Base-by-base conservation (phyloP, 2,113 vertebrate genomes). In the Nymphicus hollandicus region DNA sequence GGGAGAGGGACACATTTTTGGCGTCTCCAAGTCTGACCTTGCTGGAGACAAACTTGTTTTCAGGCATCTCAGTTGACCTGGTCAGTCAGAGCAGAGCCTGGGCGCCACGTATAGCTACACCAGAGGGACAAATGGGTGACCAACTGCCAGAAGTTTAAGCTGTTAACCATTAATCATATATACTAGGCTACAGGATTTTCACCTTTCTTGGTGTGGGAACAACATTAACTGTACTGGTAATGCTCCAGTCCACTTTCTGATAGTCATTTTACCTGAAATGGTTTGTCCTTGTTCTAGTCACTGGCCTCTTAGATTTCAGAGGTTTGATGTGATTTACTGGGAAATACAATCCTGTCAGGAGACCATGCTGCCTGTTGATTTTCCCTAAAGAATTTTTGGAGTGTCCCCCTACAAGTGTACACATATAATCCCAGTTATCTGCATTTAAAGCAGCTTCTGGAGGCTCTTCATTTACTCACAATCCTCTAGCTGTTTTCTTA, bases 401-500 rank as follows among this genome's bases (percentile, higher is more conserved):
- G 9, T 84, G 9, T 89, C 20, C 14, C 47, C 15, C 35, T 89
- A n/a, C 29, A 56, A 27, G 41, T 28, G 19, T 60, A 39, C 24
- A 64, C 37, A 43, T 13, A 33, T 92, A 64, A 70, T 31, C 37
- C 88, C 64, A 88, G 78, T 91, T 94, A 86, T 93, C 86, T 89
- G 82, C 76, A 81, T 89, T 90, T 93, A 90, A 86, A 88, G 25
- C 13, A 92, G 11, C 63, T 85, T 96, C 81, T 95, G 46, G 33
- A 91, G n/a, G 60, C 65, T 94, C 43, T 95, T 76, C 27, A 19
- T 80, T 96, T 61, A 69, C 47, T 89, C 53, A 77, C 47, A 91
- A 31, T 92, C 86, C 81, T 95, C 89, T 79, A 91, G 56, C 47
- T 96, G 49, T 89, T 96, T 93, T 88, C 93, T 93, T 95, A 96